Base-by-base conservation (phyloP, 2,888 invertebrate genomes). In the Rhyacophila evoluta region DNA sequence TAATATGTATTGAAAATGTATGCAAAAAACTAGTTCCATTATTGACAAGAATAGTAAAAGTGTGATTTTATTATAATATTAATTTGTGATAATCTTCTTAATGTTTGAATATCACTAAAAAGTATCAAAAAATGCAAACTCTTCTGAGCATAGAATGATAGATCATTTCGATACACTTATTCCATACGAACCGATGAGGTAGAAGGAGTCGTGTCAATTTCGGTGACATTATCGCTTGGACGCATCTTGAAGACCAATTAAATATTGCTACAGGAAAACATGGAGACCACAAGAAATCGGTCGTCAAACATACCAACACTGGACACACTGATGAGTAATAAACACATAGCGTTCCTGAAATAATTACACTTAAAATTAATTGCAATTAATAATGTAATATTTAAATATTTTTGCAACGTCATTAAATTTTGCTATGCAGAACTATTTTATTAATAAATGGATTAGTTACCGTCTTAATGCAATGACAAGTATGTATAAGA, bases 231-330 rank as follows among this genome's bases (percentile, higher is more conserved):
- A 81, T 81, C 81, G 69, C n/a, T 8, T 33, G 15, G 36, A 78
- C 55, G 71, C 28, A 78, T 81, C 81, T 78, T 74, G 78, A 74
- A 36, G 78, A 78, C 78, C 81, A 81, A 81, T 81, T 81, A 81
- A 78, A 78, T 78, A 78, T 78, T 78, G 75, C 67, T 75, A 68
- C 29, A 12, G 69, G 69, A 69, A 28, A 29, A 55, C 71, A 72
- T 72, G 19, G 72, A 69, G 28, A 55, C 55, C 55, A 55, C 55
- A 55, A 55, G 55, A 55, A 55, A 55, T 55, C 12, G 15, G 19
- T 55, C 55, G 19, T 19, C 19, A 55, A 8, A 25, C 19, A 19
- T 55, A 55, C 19, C 55, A 19, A 55, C 25, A 25, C 55, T 55
- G 55, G 10, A 55, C 15, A 19, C 55, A 19, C 25, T 8, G 25